Evolutionary conservation across 2,888 invertebrate genomes (phyloP), one percentile per base, ranked within the genome.

Genomic region (Andrena marginata): DNA sequence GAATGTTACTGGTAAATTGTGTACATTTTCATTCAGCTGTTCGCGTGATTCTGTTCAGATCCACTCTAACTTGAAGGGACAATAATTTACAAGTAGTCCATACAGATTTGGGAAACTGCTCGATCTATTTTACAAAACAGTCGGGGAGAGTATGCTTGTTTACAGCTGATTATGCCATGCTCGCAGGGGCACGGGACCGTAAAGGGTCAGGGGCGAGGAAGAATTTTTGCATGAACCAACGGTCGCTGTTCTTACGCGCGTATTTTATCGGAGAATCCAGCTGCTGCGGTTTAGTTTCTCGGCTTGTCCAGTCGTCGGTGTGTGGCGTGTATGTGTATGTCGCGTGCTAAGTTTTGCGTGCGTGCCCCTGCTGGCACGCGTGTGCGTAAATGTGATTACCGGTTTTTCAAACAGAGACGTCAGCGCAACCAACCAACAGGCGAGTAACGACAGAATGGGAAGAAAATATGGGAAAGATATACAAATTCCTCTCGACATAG

Each of bases 401-500:
- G 87, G 85, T 87, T 86, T 87, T 82, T 82, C 69, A 82, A 84
- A 72, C 77, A 67, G 82, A 86, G 82, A 80, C 77, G 82, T 86
- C 80, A 75, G 75, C 77, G 83, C 67, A 83, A 75, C 73, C 77
- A 56, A 56, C 56, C 77, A 80, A 69, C 77, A 78, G 82, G 83
- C 74, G 83, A 77, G 81, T 68, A 84, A 87, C 83, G 86, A 85
- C 80, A 56, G 56, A 56, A 56, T 56, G 84, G 84, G 87, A 85
- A 84, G 81, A 68, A 85, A 88, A 86, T 82, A 88, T 77, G 89
- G 56, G 80, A 91, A 88, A 90, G 85, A 91, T 91, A 92, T 90
- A 92, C 90, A 93, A 94, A 94, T 93, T 94, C 94, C 94, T 94
- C 90, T 94, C 90, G 92, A 93, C 90, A 93, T 94, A 94, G 94